A percentile compares a stretch with the other conserved stretches of the same genome.
Evolutionary conservation across 2,113 vertebrate species (phyloP).

Genomic region (Tricholaema leucomelas): DNA sequence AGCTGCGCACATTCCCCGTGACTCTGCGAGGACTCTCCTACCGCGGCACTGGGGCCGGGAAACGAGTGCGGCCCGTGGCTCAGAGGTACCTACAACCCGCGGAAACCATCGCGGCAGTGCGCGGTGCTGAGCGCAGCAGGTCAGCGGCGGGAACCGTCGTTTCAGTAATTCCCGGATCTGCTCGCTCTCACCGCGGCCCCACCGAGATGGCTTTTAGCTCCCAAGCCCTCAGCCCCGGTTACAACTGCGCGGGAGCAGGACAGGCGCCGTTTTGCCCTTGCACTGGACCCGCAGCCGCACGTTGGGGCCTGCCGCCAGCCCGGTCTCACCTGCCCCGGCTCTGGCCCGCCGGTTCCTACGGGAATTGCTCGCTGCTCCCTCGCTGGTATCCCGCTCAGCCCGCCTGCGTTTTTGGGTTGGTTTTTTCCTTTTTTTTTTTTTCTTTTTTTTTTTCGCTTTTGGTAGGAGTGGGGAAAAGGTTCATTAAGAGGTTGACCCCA

Average conservation of each 20-base stretch:
- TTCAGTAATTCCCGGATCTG: neutral
- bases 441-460: neutral
- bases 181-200: neutral
- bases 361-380: neutral
- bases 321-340: neutral
- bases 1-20: neutral
- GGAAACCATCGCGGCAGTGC: neutral
- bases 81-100: neutral
- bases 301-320: neutral
- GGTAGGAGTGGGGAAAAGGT: conserved; percentile 40
- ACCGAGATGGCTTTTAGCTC: neutral
- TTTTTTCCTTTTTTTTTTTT: neutral
- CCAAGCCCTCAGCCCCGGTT: neutral
- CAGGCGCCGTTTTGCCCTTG: fast-evolving
- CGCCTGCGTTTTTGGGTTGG: neutral
- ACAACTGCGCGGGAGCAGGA: neutral
- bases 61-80: neutral
- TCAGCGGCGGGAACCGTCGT: neutral
- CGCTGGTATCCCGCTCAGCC: neutral
- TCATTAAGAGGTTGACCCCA: conserved; percentile 65
- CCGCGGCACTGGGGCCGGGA: neutral
- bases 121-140: neutral
- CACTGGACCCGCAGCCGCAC: neutral
- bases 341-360: neutral
- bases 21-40: neutral